Conservation (phyloP, 2,888 invertebrate species). For the Sisyra terminalis region DNA sequence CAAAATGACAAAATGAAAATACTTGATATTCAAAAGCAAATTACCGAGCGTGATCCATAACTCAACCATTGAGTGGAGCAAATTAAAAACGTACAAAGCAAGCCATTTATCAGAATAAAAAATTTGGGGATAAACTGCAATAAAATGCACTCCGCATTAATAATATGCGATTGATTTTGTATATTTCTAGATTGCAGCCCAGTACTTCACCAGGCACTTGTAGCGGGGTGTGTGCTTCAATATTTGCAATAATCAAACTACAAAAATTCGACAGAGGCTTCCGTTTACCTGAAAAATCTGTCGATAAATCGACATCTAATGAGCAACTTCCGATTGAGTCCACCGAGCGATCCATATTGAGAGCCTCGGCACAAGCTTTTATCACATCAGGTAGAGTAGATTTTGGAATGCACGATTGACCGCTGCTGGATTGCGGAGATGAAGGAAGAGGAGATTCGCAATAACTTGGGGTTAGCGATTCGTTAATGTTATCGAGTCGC, state of each 20-base stretch:
- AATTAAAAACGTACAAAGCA: too few relatives aligned
- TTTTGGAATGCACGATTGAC: not conserved
- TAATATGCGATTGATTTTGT: too few relatives aligned
- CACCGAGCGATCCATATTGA: slow-evolving; percentile 54
- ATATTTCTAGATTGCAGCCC: too few relatives aligned
- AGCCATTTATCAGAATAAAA: too few relatives aligned
- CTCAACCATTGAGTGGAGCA: too few relatives aligned
- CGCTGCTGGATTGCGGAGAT: not conserved
- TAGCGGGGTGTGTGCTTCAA: too few relatives aligned
- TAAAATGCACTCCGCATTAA: too few relatives aligned
- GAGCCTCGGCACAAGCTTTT: not conserved
- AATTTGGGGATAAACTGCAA: too few relatives aligned
- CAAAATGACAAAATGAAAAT: too few relatives aligned
- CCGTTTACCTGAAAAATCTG: slow-evolving; percentile 52
- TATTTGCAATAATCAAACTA: slow-evolving; percentile 34
- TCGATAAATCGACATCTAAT: slow-evolving; percentile 63
- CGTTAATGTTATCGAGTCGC: not conserved
- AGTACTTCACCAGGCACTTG: too few relatives aligned
- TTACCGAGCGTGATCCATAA: too few relatives aligned
- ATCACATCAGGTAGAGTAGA: not conserved
- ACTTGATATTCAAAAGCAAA: too few relatives aligned
- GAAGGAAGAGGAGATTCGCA: not conserved
- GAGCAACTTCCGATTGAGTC: slow-evolving; percentile 81
- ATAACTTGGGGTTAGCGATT: not conserved
- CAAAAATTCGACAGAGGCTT: slow-evolving; percentile 14